A percentile compares a stretch with the other conserved stretches of the same genome.
Evolutionary conservation across 1,140 invertebrate genomes (phyloP).

Genomic region (Papilio machaon): DNA sequence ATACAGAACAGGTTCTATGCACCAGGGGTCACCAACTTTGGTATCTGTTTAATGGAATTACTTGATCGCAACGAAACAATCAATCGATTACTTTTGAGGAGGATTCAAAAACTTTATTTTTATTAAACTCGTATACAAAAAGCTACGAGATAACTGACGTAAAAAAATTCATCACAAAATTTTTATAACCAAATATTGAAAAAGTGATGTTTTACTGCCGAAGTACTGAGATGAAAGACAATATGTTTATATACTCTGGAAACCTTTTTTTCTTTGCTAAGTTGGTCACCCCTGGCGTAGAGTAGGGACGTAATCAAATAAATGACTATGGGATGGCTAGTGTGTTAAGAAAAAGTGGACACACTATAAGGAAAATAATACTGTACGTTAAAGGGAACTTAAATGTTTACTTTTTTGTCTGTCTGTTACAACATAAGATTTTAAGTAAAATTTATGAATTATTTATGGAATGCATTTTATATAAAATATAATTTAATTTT

Average conservation of each 20-base stretch:
- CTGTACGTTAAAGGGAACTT: not conserved
- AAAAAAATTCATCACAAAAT: no score
- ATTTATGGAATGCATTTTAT: not conserved
- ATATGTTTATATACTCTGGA: no score
- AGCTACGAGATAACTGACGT: no score
- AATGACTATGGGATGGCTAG: slow-evolving; percentile 1
- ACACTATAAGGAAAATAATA: not conserved
- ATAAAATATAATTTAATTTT: not conserved
- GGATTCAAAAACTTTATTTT: not conserved
- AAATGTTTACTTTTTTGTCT: not conserved
- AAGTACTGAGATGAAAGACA: no score
- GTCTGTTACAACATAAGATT: not conserved
- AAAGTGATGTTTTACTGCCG: no score
- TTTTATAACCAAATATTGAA: no score
- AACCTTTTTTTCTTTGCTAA: not conserved
- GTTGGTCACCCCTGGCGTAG: slow-evolving; percentile 9
- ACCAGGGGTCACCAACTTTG: slow-evolving; percentile 6
- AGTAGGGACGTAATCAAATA: slow-evolving; percentile 23
- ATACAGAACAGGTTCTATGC: not conserved
- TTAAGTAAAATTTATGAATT: not conserved
- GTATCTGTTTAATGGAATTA: not conserved
- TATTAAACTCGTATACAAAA: no score
- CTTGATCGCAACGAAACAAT: no score
- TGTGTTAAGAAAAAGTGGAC: slow-evolving; percentile 25
- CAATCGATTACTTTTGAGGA: no score